phyloP scores from a whole-genome alignment of 2,797 vertebrate genomes.

The Pelodytes ibericus region DNA sequence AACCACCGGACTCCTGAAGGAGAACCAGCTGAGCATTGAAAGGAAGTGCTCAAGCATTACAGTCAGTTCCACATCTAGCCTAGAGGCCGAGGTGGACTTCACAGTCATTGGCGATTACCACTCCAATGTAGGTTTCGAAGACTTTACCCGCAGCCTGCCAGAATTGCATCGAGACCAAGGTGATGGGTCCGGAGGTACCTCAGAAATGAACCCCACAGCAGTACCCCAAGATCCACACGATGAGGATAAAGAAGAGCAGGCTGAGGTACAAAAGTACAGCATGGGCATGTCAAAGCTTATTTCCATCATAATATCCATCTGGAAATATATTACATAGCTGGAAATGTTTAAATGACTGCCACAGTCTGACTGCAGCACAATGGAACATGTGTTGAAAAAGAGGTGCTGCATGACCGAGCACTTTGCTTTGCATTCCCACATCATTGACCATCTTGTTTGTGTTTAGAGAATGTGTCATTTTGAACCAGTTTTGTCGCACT shows the following conservation, averaged over 20 bases:
- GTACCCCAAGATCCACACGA: slow-evolving; percentile 62
- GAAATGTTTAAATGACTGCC: neutral
- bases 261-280: slow-evolving; percentile 53
- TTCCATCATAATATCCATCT: neutral
- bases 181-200: slow-evolving; percentile 77
- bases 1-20: slow-evolving; percentile 83
- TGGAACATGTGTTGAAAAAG: slow-evolving; percentile 18
- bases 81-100: slow-evolving; percentile 97
- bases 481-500: neutral
- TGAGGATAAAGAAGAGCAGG: slow-evolving; percentile 9
- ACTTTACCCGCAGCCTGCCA: slow-evolving; percentile 83
- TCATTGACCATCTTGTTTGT: slow-evolving; percentile 17
- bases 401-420: slow-evolving; percentile 28
- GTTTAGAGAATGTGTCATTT: neutral
- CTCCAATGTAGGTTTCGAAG: slow-evolving; percentile 81
- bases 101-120: slow-evolving; percentile 93
- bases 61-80: slow-evolving; percentile 94
- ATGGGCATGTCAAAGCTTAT: slow-evolving; percentile 11
- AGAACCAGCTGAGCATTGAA: slow-evolving; percentile 93
- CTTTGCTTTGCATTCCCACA: neutral
- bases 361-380: slow-evolving; percentile 8
- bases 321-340: neutral
- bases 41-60: slow-evolving; percentile 97
- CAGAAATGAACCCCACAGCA: slow-evolving; percentile 53
- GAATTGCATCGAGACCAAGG: slow-evolving; percentile 85